Percentiles rank a stretch among this genome's conserved stretches.
These are phyloP conservation scores for Aurelia sp. DNA, from an alignment of 30 jellyfish, hydroid and myxozoan species.

Conservation along the genomic window DNA sequence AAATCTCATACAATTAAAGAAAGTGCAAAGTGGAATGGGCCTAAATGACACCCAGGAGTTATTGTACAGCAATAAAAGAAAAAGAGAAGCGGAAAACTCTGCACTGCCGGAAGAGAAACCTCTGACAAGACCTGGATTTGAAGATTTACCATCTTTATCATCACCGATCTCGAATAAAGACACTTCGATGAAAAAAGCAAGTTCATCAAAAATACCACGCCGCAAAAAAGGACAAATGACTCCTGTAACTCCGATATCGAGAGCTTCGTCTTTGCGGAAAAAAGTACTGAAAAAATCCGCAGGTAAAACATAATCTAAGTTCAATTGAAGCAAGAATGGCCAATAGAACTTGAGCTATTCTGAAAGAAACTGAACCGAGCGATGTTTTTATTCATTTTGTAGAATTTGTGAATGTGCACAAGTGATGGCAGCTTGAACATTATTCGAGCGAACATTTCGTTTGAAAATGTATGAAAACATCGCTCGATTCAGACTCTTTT, in stretches of 20 bases:
- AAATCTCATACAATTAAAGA: background rate
- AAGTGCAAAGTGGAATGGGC: slow-evolving; percentile 45
- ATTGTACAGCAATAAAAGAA: slow-evolving; percentile 26
- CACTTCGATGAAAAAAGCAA: background rate
- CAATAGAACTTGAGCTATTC: too few relatives aligned
- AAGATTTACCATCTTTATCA: slow-evolving; percentile 15
- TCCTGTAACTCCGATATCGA: slow-evolving; percentile 23
- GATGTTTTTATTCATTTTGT: too few relatives aligned
- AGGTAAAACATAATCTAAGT: background rate
- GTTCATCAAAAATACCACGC: slow-evolving; percentile 31
- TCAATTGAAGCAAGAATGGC: background rate
- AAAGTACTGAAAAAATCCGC: slow-evolving; percentile 18
- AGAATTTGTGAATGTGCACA: too few relatives aligned
- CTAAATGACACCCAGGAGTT: slow-evolving; percentile 36
- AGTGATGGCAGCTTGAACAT: too few relatives aligned
- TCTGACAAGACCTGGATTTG: background rate
- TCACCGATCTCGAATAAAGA: background rate
- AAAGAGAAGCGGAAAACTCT: background rate
- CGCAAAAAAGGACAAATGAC: background rate
- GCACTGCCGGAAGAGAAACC: background rate
- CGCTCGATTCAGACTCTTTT: too few relatives aligned
- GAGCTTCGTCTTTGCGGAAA: slow-evolving; percentile 22
- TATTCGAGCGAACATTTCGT: too few relatives aligned
- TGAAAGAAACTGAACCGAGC: too few relatives aligned
- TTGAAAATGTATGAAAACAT: too few relatives aligned